A percentile compares a stretch with the other conserved stretches of the same genome.
These are phyloP conservation scores for Xylota segnis DNA, from an alignment of 2,888 invertebrate genomes.

Conservation along the genomic window DNA sequence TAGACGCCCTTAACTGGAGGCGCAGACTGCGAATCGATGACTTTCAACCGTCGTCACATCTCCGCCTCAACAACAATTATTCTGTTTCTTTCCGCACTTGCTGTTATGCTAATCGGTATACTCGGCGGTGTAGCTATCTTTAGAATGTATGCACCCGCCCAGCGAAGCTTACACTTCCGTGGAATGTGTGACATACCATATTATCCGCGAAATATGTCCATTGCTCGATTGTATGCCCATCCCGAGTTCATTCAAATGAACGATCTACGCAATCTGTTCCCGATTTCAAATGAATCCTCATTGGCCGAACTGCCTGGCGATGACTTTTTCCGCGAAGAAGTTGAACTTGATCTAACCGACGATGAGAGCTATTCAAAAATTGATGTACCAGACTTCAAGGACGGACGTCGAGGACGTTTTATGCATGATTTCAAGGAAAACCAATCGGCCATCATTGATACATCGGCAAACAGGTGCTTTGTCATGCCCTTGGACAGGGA, in stretches of 20 bases:
- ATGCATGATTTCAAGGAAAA: conserved; percentile 96
- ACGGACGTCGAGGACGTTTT: conserved; percentile 93
- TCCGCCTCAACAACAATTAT: conserved; percentile 88
- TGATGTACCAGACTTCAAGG: conserved; percentile 92
- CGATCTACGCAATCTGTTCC: conserved; percentile 79
- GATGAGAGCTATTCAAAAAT: conserved; percentile 92
- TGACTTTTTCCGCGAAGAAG: conserved; percentile 90
- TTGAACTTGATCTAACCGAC: conserved; percentile 90
- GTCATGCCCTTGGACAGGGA: conserved; percentile 94
- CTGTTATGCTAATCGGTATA: conserved; percentile 90
- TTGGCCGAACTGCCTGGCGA: conserved; percentile 79
- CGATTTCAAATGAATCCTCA: conserved; percentile 74
- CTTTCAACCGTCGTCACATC: conserved; percentile 84
- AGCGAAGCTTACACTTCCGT: conserved; percentile 84
- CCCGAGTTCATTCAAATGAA: conserved; percentile 81
- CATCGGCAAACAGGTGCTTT: conserved; percentile 92
- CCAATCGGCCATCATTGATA: conserved; percentile 91
- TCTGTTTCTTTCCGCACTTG: conserved; percentile 88
- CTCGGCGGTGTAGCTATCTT: conserved; percentile 91
- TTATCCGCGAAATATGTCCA: conserved; percentile 79
- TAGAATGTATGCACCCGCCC: conserved; percentile 88
- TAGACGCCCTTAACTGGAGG: conserved; percentile 84
- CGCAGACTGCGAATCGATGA: conserved; percentile 84
- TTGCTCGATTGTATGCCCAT: conserved; percentile 81
- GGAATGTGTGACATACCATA: conserved; percentile 84